Conservation (phyloP, 2,888 invertebrate species). For the Hydrotaea diabolus region DNA sequence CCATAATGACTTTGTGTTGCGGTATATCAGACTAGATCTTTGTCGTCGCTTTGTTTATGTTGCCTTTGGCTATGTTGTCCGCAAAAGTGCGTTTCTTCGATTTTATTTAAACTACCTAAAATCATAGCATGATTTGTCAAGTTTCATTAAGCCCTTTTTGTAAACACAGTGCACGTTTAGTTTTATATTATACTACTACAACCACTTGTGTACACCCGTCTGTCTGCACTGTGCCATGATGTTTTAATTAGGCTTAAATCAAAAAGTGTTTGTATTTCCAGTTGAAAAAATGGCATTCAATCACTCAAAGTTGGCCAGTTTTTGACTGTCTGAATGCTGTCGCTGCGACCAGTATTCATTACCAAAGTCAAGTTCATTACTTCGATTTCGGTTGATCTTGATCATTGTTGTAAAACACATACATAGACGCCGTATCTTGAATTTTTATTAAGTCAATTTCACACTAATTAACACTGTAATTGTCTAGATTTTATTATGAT, state of each 20-base stretch:
- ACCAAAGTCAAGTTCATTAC: conserved; percentile 34
- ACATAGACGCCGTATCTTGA: background rate
- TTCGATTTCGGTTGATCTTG: conserved; percentile 3
- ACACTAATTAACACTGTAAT: conserved; percentile 53
- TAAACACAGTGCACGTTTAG: conserved; percentile 32
- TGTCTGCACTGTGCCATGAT: background rate
- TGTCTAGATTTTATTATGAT: background rate
- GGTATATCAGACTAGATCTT: background rate
- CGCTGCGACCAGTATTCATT: background rate
- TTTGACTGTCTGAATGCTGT: background rate
- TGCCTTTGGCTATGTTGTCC: background rate
- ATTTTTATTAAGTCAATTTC: conserved; percentile 41
- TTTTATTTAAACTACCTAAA: background rate
- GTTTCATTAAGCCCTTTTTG: background rate
- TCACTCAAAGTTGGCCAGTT: background rate
- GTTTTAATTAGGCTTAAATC: conserved; percentile 33
- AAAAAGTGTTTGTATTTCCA: conserved; percentile 9
- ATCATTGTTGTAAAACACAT: background rate
- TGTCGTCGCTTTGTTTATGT: background rate
- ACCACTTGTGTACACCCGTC: background rate
- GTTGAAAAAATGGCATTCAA: background rate
- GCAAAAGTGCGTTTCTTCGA: background rate
- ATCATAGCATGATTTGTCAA: conserved; percentile 2
- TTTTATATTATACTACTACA: background rate
- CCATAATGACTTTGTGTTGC: background rate